Conservation (phyloP, 37 sponge, comb jelly and placozoan species). For the Aplysina aerophoba region DNA sequence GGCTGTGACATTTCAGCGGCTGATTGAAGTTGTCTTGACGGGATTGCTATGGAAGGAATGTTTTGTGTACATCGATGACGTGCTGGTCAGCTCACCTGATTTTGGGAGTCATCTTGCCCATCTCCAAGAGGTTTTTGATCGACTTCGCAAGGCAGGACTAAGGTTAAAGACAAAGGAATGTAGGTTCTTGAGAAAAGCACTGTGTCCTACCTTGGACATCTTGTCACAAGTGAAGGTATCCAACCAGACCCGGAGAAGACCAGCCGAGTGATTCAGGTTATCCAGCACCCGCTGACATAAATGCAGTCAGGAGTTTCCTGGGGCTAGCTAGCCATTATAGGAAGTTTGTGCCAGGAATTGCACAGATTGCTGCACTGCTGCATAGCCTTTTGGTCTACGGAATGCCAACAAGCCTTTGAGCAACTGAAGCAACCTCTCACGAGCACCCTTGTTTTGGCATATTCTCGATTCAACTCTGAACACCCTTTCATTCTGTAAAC, state of each 20-base stretch:
- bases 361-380: slow-evolving; percentile 40
- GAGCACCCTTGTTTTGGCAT: slow-evolving; percentile 51
- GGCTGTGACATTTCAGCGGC: slow-evolving; percentile 60
- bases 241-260: not conserved
- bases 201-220: slow-evolving; percentile 20
- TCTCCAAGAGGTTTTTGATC: not conserved
- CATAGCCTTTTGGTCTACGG: slow-evolving; percentile 39
- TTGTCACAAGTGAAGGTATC: not conserved
- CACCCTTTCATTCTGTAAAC: slow-evolving; percentile 45
- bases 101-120: not conserved
- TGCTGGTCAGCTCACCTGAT: not conserved
- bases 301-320: slow-evolving; percentile 28
- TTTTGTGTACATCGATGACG: slow-evolving; percentile 54
- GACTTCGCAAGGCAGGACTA: slow-evolving; percentile 6
- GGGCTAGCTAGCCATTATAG: slow-evolving; percentile 55
- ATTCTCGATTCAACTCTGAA: slow-evolving; percentile 36
- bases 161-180: slow-evolving; percentile 27
- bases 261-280: not conserved
- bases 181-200: not conserved
- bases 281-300: too few relatives aligned
- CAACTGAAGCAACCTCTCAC: slow-evolving; percentile 38
- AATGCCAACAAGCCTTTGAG: slow-evolving; percentile 39
- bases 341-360: slow-evolving; percentile 44
- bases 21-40: slow-evolving; percentile 48
- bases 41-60: slow-evolving; percentile 26